These are phyloP conservation scores for Manacus vitellinus DNA, from an alignment of 2,113 vertebrate genomes.

Conservation along the genomic window DNA sequence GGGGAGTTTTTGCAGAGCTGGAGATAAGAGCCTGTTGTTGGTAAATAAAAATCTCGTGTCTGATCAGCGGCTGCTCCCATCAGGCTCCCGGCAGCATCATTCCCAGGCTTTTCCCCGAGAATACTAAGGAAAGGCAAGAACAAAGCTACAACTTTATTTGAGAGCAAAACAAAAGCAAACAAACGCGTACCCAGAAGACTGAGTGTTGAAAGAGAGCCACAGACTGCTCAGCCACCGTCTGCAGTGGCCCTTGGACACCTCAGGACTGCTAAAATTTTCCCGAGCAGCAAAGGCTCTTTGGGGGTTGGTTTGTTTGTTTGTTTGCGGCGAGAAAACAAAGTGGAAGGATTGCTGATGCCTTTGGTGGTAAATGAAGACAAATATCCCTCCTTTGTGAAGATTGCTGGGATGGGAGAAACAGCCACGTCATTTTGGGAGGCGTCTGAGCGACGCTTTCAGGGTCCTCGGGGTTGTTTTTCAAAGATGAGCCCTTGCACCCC, in stretches of 20 bases:
- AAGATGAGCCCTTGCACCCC: neutral
- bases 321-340: constrained; percentile 34
- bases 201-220: neutral
- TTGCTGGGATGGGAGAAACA: neutral
- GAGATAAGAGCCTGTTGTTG: neutral
- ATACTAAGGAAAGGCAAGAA: constrained; percentile 48
- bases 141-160: constrained; percentile 53
- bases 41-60: constrained; percentile 18
- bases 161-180: constrained; percentile 51
- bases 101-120: constrained; percentile 31
- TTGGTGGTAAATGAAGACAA: constrained; percentile 65
- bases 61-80: constrained; percentile 10
- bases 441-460: neutral
- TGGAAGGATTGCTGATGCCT: constrained; percentile 38
- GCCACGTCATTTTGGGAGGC: neutral
- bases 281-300: neutral
- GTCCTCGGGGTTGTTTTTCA: neutral
- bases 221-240: neutral
- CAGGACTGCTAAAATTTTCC: constrained; percentile 53
- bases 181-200: constrained; percentile 48
- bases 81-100: constrained; percentile 5
- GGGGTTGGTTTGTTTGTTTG: neutral
- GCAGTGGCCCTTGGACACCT: constrained; percentile 22
- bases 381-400: neutral
- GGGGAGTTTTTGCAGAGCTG: neutral